A percentile compares a stretch with the other conserved stretches of the same genome.
Evolutionary conservation across 2,888 invertebrate genomes (phyloP).

Genomic region (Tenthredo scrophulariae): DNA sequence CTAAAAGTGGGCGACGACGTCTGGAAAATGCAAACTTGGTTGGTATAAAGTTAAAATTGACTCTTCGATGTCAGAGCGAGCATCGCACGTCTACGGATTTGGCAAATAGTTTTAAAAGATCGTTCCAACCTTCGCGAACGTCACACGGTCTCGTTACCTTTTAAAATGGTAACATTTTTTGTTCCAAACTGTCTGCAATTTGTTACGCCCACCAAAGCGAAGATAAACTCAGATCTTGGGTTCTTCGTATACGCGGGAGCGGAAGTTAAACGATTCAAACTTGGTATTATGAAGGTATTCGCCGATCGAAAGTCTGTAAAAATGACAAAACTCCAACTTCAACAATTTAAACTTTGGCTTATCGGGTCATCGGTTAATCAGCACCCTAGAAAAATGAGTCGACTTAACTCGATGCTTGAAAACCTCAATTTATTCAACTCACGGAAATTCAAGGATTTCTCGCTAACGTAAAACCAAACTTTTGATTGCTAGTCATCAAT

Average conservation of each 20-base stretch:
- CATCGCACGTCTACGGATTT: conserved; percentile 9
- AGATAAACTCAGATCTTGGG: conserved; percentile 33
- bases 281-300: conserved; percentile 23
- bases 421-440: conserved; percentile 11
- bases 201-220: conserved; percentile 23
- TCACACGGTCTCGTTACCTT: conserved; percentile 41
- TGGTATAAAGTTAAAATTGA: conserved; percentile 74
- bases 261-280: conserved; percentile 45
- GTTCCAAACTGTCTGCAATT: conserved; percentile 26
- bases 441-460: not conserved
- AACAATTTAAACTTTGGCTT: conserved; percentile 30
- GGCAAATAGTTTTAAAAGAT: conserved; percentile 42
- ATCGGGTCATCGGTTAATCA: conserved; percentile 45
- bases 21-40: conserved; percentile 51
- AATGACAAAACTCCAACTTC: conserved; percentile 40
- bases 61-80: conserved; percentile 66
- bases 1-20: conserved; percentile 10
- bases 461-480: not conserved
- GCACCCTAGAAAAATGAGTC: conserved; percentile 31
- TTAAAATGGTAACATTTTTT: conserved; percentile 13
- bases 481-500: not conserved
- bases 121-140: conserved; percentile 18
- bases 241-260: not conserved
- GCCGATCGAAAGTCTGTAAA: conserved; percentile 34
- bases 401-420: not conserved